Evolutionary conservation across 2,797 vertebrate genomes (phyloP).

Genomic region (Sphenopsis melanotis): DNA sequence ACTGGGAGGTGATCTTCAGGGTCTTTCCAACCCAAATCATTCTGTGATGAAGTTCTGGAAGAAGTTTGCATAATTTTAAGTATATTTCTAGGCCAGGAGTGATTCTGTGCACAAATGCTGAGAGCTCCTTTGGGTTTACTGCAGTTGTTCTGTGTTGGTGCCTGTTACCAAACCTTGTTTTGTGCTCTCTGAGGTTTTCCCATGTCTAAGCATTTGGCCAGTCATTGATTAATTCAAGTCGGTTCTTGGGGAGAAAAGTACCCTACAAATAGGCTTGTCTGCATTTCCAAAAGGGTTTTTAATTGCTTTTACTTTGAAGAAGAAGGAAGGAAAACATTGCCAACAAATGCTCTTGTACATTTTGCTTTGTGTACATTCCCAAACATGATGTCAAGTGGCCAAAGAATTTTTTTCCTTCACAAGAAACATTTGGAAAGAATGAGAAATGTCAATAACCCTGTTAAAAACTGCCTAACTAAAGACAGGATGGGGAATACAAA

Average conservation of each 20-base stretch:
- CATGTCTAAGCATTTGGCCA: not conserved
- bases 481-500: not conserved
- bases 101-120: not conserved
- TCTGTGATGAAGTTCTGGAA: not conserved
- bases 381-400: fast-evolving
- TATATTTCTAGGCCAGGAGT: not conserved
- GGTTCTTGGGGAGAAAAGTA: not conserved
- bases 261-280: not conserved
- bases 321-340: not conserved
- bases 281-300: not conserved
- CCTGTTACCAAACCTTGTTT: not conserved
- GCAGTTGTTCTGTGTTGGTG: not conserved
- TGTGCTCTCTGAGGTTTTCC: not conserved
- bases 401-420: not conserved
- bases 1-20: not conserved
- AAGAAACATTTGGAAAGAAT: not conserved
- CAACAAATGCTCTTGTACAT: not conserved
- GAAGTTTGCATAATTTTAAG: not conserved
- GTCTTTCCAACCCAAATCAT: not conserved
- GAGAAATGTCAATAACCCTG: not conserved
- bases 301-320: not conserved
- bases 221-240: not conserved
- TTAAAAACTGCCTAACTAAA: not conserved
- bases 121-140: not conserved
- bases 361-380: not conserved